phyloP scores from a whole-genome alignment of 2,797 vertebrate genomes.

The Liparis tanakae region DNA sequence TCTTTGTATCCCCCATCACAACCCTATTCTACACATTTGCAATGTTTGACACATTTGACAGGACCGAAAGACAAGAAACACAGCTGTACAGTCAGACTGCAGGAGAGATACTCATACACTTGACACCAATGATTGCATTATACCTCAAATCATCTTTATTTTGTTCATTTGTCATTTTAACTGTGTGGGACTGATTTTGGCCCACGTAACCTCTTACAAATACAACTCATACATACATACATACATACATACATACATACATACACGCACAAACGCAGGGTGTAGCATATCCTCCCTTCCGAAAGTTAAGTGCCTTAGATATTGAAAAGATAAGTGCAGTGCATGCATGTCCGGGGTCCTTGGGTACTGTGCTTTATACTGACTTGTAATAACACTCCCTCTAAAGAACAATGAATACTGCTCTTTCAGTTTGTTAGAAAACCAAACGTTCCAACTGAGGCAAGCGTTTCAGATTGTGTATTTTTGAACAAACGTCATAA shows the following conservation, averaged over 20 bases:
- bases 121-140: conserved; percentile 39
- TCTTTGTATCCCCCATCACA: background rate
- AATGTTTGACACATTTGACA: conserved; percentile 14
- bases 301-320: conserved; percentile 58
- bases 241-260: conserved; percentile 11
- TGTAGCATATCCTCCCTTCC: conserved; percentile 40
- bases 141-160: conserved; percentile 68
- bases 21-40: conserved; percentile 2
- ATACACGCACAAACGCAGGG: conserved; percentile 18
- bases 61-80: conserved; percentile 14
- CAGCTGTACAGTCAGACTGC: conserved; percentile 12
- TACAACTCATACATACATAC: conserved; percentile 48
- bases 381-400: conserved; percentile 30
- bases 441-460: conserved; percentile 25
- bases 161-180: conserved; percentile 54
- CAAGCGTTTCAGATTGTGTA: conserved; percentile 15
- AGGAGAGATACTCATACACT: conserved; percentile 43
- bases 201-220: conserved; percentile 55
- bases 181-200: conserved; percentile 42
- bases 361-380: conserved; percentile 32
- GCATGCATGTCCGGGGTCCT: conserved; percentile 56
- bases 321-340: conserved; percentile 57
- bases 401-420: conserved; percentile 16
- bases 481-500: conserved; percentile 7
- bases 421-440: background rate